Base-by-base conservation (phyloP, 2,888 invertebrate species). In the Lordiphosa andalusiaca region DNA sequence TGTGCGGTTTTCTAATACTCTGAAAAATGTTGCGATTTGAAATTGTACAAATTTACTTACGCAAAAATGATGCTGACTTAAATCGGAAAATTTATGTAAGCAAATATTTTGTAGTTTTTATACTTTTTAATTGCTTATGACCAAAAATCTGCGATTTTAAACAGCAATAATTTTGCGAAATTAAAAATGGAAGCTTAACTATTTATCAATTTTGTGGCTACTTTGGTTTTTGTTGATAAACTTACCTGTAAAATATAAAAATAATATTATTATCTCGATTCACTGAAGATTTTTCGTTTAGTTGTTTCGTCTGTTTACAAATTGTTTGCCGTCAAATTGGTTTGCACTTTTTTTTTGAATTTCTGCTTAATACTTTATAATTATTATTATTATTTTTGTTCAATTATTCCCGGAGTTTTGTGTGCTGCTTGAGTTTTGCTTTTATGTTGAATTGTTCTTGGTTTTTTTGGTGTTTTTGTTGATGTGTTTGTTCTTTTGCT, bases 161-260 rank as follows among this genome's bases (percentile, higher is more conserved):
- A 1, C 5, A 4, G 23, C 23, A 4, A 5, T 5, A 23, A 12
- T 38, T 39, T 30, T 7, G 9, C 3, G 25, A 25, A 13, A 3
- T n/a, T 19, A 1, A 12, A 2, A 19, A 10, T 33, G 3, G 0
- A 6, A 16, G 16, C 16, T 16, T 16, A 1, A 16, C 16, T 16
- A 16, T 16, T 16, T 16, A 16, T 1, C 16, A 36, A 35, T n/a
- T 6, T n/a, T 37, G 6, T 13, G 4, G 10, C 6, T 10, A 23
- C 1, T 6, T 39, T 52, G 25, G 7, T 9, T 1, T 23, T 21
- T 23, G 1, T 38, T 6, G 16, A 1, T 16, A 16, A 36, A 49
- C 69, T 81, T 78, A 84, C 84, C 84, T 84, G 84, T 84, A 78
- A 81, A 73, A 78, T 84, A 85, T 76, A 75, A 75, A 80, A 71